Evolutionary conservation across 2,797 vertebrate species (phyloP).

Genomic region (Myiothlypis coronata): DNA sequence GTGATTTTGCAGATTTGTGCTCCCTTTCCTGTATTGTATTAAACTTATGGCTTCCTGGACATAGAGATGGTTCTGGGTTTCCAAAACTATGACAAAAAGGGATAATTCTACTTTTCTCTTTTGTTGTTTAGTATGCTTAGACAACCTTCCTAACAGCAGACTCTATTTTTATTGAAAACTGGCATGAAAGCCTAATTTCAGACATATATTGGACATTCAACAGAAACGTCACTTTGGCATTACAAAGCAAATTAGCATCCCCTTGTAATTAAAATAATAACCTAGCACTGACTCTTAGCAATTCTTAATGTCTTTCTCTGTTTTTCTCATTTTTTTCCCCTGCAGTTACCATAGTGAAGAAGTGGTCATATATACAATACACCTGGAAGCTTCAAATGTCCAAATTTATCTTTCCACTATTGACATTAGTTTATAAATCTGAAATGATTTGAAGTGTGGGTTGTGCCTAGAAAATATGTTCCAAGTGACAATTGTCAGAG

Average conservation of each 20-base stretch:
- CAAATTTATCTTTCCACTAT: background rate
- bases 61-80: background rate
- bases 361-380: slow-evolving; percentile 16
- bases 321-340: background rate
- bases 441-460: background rate
- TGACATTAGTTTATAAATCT: slow-evolving; percentile 13
- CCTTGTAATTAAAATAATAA: slow-evolving; percentile 56
- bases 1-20: background rate
- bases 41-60: background rate
- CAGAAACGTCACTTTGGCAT: background rate
- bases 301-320: background rate
- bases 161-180: slow-evolving; percentile 9
- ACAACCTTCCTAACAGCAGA: background rate
- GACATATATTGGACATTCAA: slow-evolving; percentile 18
- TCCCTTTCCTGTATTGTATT: background rate
- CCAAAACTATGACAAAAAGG: background rate
- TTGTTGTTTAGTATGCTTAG: background rate
- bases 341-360: slow-evolving; percentile 38
- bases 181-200: background rate
- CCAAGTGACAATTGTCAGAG: background rate
- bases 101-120: background rate
- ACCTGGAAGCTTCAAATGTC: slow-evolving; percentile 33
- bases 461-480: background rate
- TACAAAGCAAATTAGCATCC: slow-evolving; percentile 17
- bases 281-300: background rate